A percentile compares a stretch with the other conserved stretches of the same genome.
Evolutionary conservation across 2,888 invertebrate species (phyloP).

Genomic region (Arge pagana): DNA sequence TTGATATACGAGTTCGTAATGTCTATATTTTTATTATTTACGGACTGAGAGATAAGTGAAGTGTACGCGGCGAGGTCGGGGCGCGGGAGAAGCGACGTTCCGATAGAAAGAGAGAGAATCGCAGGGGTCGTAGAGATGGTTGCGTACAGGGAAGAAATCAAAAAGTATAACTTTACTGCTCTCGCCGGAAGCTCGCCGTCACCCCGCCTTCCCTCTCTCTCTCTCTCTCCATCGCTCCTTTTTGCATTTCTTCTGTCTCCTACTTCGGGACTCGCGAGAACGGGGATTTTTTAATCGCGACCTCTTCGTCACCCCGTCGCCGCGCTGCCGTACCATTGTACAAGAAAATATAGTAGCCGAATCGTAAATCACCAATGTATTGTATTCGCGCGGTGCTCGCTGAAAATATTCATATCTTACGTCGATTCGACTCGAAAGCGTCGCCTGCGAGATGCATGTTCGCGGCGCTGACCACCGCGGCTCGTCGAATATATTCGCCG

Average conservation of each 20-base stretch:
- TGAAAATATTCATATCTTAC: conserved; percentile 19
- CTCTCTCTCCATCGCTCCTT: not conserved
- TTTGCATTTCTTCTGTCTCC: not conserved
- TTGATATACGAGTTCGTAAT: conserved; percentile 53
- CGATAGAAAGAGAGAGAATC: too few species aligned
- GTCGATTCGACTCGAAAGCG: too few species aligned
- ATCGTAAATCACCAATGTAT: conserved; percentile 12
- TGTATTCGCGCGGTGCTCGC: conserved; percentile 17
- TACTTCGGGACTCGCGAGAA: too few species aligned
- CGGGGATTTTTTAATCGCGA: conserved; percentile 15
- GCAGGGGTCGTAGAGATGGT: too few species aligned
- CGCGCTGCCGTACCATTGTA: conserved; percentile 12
- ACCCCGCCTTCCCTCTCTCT: conserved; percentile 17
- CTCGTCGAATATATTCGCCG: too few species aligned
- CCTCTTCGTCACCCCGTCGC: conserved; percentile 10
- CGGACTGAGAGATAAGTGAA: conserved; percentile 54
- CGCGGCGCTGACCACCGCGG: too few species aligned
- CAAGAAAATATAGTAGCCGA: conserved; percentile 15
- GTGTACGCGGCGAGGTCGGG: too few species aligned
- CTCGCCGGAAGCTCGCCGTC: not conserved
- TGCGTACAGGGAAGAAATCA: too few species aligned
- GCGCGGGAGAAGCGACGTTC: too few species aligned
- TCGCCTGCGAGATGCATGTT: too few species aligned
- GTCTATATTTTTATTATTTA: conserved; percentile 58
- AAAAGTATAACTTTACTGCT: too few species aligned